These are phyloP conservation scores for Heliconius charithonia DNA, from an alignment of 2,888 invertebrate species.

Conservation along the genomic window DNA sequence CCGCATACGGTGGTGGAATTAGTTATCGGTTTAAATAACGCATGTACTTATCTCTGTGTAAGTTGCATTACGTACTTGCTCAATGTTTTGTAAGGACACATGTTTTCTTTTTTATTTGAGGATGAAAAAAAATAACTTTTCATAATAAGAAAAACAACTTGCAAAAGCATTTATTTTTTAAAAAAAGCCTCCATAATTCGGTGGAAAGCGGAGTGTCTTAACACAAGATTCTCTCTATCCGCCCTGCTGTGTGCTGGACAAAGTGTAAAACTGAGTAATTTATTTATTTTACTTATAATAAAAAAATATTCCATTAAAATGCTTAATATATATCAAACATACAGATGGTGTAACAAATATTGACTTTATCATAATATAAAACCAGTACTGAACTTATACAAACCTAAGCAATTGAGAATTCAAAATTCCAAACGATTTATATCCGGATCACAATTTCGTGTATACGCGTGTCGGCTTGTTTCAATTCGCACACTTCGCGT, in stretches of 20 bases:
- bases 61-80: neutral
- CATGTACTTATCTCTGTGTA: neutral
- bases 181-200: too few species aligned
- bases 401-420: slow-evolving; percentile 18
- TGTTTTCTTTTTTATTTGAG: neutral
- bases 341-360: neutral
- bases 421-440: slow-evolving; percentile 31
- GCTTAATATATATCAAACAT: neutral
- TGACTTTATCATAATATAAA: neutral
- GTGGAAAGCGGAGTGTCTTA: too few species aligned
- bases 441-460: slow-evolving; percentile 35
- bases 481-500: slow-evolving; percentile 23
- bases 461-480: slow-evolving; percentile 27
- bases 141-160: neutral
- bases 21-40: neutral
- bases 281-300: too few species aligned
- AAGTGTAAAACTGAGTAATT: too few species aligned
- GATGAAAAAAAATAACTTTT: neutral
- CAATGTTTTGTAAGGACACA: neutral
- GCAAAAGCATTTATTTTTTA: too few species aligned
- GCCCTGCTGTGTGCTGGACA: neutral
- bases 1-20: neutral
- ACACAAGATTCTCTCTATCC: too few species aligned
- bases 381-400: neutral
- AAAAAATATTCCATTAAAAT: neutral